These are phyloP conservation scores for Ophion slaviceki DNA, from an alignment of 2,888 invertebrate genomes.

Conservation along the genomic window DNA sequence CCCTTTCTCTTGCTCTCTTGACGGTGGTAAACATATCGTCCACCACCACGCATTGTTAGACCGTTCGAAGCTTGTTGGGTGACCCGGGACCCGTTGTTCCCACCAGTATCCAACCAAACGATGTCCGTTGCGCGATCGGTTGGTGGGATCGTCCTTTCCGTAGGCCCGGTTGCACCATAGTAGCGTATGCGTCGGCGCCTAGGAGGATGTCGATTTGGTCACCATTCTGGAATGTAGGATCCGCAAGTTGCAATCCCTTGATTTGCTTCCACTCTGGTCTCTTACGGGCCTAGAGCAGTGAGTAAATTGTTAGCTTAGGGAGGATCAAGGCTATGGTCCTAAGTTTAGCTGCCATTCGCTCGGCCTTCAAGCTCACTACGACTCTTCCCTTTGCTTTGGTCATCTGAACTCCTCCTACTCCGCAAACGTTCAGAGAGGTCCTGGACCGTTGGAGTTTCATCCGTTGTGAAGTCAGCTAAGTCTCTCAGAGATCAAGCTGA, in stretches of 20 bases:
- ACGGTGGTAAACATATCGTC: background rate
- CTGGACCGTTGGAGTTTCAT: too few relatives aligned
- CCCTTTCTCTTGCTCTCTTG: constrained; percentile 48
- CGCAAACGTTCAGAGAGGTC: too few relatives aligned
- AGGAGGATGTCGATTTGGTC: constrained; percentile 39
- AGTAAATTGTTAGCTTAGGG: constrained; percentile 24
- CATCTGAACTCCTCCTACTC: background rate
- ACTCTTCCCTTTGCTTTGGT: background rate
- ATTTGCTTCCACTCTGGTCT: constrained; percentile 29
- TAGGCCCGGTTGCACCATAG: constrained; percentile 15
- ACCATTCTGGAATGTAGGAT: constrained; percentile 24
- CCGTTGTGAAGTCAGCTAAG: too few relatives aligned
- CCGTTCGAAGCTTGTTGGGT: background rate
- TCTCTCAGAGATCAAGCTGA: too few relatives aligned
- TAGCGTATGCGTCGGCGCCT: constrained; percentile 27
- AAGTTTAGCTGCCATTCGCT: background rate
- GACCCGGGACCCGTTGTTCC: background rate
- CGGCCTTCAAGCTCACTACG: background rate
- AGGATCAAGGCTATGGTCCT: constrained; percentile 29
- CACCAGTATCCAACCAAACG: constrained; percentile 48
- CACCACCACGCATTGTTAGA: background rate
- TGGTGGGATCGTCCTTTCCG: background rate
- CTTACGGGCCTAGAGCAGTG: too few relatives aligned
- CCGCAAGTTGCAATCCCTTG: constrained; percentile 24
- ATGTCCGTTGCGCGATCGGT: constrained; percentile 42